A percentile compares a stretch with the other conserved stretches of the same genome.
Conservation (phyloP, 2,113 vertebrate species). For the Cnemophilus loriae region DNA sequence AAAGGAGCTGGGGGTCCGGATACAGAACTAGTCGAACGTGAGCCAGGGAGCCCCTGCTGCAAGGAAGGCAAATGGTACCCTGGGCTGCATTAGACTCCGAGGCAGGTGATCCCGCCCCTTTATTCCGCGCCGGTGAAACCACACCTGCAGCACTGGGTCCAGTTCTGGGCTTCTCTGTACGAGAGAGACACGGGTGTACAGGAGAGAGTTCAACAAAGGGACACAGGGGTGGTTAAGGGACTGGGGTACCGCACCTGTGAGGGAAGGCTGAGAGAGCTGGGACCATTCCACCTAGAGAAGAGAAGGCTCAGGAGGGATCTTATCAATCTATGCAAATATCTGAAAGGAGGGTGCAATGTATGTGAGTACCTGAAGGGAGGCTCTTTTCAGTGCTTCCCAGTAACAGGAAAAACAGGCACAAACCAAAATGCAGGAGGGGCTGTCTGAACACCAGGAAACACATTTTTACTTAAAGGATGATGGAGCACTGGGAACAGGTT, state of each 20-base stretch:
- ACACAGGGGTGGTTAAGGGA: neutral
- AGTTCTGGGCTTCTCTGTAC: neutral
- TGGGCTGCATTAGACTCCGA: neutral
- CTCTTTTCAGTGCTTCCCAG: neutral
- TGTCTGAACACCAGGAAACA: neutral
- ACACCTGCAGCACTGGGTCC: neutral
- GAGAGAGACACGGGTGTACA: rapidly evolving
- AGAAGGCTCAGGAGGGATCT: neutral
- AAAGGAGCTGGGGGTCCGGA: neutral
- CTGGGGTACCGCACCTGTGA: neutral
- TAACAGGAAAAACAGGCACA: neutral
- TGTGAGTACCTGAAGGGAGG: neutral
- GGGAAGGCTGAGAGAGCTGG: neutral
- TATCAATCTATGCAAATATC: neutral
- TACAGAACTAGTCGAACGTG: neutral
- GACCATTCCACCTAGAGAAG: neutral
- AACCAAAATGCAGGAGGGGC: neutral
- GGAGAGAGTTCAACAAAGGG: neutral
- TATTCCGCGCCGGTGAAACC: neutral
- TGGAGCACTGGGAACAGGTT: neutral
- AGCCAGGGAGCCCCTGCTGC: neutral
- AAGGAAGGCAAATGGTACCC: neutral
- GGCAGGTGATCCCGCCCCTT: neutral
- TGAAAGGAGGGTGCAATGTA: neutral
- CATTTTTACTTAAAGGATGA: neutral